Percentiles rank a stretch among this genome's conserved stretches.
Evolutionary conservation across 2,888 invertebrate genomes (phyloP).

Genomic region (Platynereis dumerilii): DNA sequence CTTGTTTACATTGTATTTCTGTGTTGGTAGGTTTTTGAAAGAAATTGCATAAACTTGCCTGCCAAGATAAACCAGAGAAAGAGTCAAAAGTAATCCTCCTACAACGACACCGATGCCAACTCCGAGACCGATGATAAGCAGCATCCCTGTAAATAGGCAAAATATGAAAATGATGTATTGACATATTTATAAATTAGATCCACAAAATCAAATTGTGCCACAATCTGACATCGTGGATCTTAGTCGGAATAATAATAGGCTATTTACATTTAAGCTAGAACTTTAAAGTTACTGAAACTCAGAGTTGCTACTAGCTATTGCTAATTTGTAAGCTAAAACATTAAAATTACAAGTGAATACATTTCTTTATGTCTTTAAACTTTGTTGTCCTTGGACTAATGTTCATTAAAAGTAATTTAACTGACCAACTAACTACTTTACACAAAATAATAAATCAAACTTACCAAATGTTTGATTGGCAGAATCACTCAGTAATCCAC

Average conservation of each 20-base stretch:
- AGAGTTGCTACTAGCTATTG: too few species aligned
- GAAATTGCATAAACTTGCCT: slow-evolving; percentile 20
- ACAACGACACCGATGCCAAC: slow-evolving; percentile 33
- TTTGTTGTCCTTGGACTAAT: too few species aligned
- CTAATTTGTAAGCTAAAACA: too few species aligned
- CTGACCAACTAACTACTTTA: background rate
- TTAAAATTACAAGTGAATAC: background rate
- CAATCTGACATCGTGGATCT: background rate
- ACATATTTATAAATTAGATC: too few species aligned
- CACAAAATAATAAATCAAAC: background rate
- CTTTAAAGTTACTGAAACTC: background rate
- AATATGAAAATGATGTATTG: background rate
- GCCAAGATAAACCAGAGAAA: slow-evolving; percentile 30
- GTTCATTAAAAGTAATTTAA: too few species aligned
- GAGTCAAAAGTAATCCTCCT: slow-evolving; percentile 31
- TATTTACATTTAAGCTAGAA: background rate
- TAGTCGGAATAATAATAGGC: background rate
- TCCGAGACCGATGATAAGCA: slow-evolving; percentile 27
- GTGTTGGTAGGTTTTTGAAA: too few species aligned
- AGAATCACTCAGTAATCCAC: background rate
- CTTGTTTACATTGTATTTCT: too few species aligned
- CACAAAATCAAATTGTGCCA: too few species aligned
- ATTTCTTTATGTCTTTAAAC: too few species aligned
- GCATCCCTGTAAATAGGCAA: slow-evolving; percentile 19
- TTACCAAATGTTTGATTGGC: slow-evolving; percentile 4